Evolutionary conservation across 2,113 vertebrate genomes (phyloP), one percentile per base, ranked within the genome.

Genomic region (Protobothrops mucrosquamatus): DNA sequence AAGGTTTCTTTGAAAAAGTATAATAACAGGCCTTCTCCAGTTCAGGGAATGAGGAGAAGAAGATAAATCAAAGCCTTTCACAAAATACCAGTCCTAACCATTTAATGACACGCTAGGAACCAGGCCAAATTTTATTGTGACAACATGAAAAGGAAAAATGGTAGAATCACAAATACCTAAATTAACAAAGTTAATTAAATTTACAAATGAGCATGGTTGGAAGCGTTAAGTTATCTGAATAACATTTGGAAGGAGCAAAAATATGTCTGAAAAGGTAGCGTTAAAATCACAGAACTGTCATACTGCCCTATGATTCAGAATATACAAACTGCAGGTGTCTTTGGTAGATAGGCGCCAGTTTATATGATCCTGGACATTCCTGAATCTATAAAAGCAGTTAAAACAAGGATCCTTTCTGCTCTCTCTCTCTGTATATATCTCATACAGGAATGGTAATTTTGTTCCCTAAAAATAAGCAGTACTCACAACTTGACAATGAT

Each of bases 141-240:
- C 0, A 0, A 92, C 81, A 64, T 46, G 51, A 90, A 95, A 93
- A 94, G 59, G 26, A 87, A 93, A 96, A 95, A 94, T 91, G 95
- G 92, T 59, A 93, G 93, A 92, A 94, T 94, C n/a, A 93, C 88
- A 74, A 95, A 46, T 56, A 92, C 9, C 43, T 20, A 95, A 64
- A 95, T 95, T 94, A 95, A 91, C 92, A 56, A 94, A 48, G 92
- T 94, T 96, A 96, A 96, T 97, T 97, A 96, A 95, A 94, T 91
- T 92, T 69, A 94, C 29, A 95, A 95, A 95, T 29, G 86, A 0
- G 1, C 85, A 94, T 93, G 87, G 87, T 54, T 86, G 94, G 74
- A 89, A 94, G 94, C 92, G 92, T n/a, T 69, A 94, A 96, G 92
- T 92, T 59, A 93, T 94, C 91, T 88, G 59, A 95, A 55, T 93